Base-by-base conservation (phyloP, 2,888 invertebrate genomes). In the Phania funesta region DNA sequence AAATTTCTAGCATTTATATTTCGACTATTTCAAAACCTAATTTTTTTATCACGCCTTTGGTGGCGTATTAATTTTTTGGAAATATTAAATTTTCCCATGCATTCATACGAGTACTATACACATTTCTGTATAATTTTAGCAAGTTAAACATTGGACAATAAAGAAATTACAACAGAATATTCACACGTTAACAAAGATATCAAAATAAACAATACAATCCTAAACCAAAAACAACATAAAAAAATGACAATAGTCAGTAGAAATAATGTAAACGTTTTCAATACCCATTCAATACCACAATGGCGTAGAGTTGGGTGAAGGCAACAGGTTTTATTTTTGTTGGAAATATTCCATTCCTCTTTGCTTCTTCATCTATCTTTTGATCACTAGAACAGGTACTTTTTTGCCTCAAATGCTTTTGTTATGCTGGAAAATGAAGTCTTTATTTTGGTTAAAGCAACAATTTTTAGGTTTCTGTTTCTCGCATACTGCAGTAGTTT, bases 171-270 rank as follows among this genome's bases (percentile, higher is more conserved):
- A 50, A 44, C 16, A 16, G 65, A 76, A 76, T 68, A 68, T 76
- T 76, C 67, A 68, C 67, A 76, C 76, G 68, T 73, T 74, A 74
- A 79, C 73, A 79, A 68, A 79, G 73, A 79, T 54, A 62, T 79
- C 79, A 74, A 74, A 67, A 29, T 48, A 68, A 73, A 79, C 67
- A 73, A 73, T 73, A 54, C 73, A 44, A 62, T 62, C 26, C n/a
- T 20, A 54, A 60, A 62, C 8, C 52, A 60, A 38, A 64, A 11
- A 32, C 32, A n/a, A 64, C n/a, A 24, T 22, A 76, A 60, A 60
- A 52, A 67, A 56, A 78, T 68, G 67, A 54, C 58, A 71, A 58
- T 71, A 41, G 70, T 65, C 67, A 62, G 67, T 73, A 26, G 60
- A 73, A 60, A 62, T 52, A 44, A 60, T 46, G 41, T 41, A 79